Conservation (phyloP, 2,888 invertebrate species). For the Gymnoscelis rufifasciata region DNA sequence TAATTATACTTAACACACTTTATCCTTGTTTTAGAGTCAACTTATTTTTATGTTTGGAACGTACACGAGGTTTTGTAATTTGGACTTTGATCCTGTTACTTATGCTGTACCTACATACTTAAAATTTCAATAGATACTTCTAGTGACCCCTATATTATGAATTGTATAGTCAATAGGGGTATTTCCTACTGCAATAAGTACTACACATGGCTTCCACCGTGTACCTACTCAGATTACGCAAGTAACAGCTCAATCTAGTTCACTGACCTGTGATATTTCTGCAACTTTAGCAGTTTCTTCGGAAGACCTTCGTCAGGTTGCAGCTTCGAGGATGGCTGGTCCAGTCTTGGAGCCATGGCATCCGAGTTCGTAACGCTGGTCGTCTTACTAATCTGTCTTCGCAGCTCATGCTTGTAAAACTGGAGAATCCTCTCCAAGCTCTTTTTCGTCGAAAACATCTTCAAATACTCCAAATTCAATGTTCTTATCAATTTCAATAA, state of each 20-base stretch:
- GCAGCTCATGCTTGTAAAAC: constrained; percentile 65
- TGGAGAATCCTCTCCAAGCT: constrained; percentile 61
- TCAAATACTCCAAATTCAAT: constrained; percentile 22
- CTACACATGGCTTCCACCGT: constrained; percentile 11
- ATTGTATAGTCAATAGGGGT: background rate
- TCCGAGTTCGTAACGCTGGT: constrained; percentile 80
- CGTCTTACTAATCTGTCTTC: constrained; percentile 80
- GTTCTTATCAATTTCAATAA: constrained; percentile 16
- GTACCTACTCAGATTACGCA: constrained; percentile 45
- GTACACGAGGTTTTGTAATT: too few species aligned
- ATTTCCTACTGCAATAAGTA: background rate
- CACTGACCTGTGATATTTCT: constrained; percentile 80
- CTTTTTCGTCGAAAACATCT: constrained; percentile 66
- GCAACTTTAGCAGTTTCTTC: constrained; percentile 72
- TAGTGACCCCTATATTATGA: too few species aligned
- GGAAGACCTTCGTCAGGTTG: constrained; percentile 63
- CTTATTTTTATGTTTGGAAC: too few species aligned
- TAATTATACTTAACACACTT: too few species aligned
- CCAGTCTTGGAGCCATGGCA: constrained; percentile 74
- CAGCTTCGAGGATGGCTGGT: constrained; percentile 52
- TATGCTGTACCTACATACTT: too few species aligned
- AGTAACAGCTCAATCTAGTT: constrained; percentile 53
- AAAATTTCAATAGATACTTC: too few species aligned
- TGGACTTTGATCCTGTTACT: too few species aligned
- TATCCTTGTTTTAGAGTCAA: too few species aligned